Evolutionary conservation across 2,113 vertebrate species (phyloP), one percentile per base, ranked within the genome.

Genomic region (Oreochromis spilurus): DNA sequence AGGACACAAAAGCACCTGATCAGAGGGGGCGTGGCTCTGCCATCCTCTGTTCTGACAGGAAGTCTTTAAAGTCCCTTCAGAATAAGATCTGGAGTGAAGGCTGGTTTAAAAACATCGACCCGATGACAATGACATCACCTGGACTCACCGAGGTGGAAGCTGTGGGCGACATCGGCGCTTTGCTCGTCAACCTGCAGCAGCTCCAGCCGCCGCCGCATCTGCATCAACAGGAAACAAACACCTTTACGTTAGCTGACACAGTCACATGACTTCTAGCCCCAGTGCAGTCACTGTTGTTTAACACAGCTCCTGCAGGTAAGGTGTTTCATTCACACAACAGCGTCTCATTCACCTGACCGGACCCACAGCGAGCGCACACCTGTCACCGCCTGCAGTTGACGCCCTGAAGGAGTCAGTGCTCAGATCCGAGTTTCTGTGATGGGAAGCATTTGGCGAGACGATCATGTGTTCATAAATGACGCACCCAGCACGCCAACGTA

Each of bases 141-240:
- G 26, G 3, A 81, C 87, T 97, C 97, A 99, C 98, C 91, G 13
- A 99, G 96, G 91, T 96, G 94, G 89, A 95, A 96, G 10, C 84
- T 92, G 89, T 98, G 97, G 79, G 96, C 90, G 81, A 98, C 92
- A 31, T 98, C 97, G 79, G 97, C 97, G 60, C 94, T 95, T 48
- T 96, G 94, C 88, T 96, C 95, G 90, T 98, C 97, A 82, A 97
- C n/a, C 88, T 84, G 86, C 90, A 99, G 81, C 21, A 98, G 94
- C 94, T 98, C 97, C 88, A 90, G 45, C 94, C 98, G 94, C 89
- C 99, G 88, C 86, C 95, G 97, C 81, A 96, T 93, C 98, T 99
- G 93, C n/a, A 92, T 45, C 57, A 84, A 40, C 31, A 43, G 3
- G 17, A 58, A 34, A 24, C 53, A 24, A 38, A 54, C 54, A 52